phyloP scores from a whole-genome alignment of 1,140 invertebrate species.

The Cydia fagiglandana region DNA sequence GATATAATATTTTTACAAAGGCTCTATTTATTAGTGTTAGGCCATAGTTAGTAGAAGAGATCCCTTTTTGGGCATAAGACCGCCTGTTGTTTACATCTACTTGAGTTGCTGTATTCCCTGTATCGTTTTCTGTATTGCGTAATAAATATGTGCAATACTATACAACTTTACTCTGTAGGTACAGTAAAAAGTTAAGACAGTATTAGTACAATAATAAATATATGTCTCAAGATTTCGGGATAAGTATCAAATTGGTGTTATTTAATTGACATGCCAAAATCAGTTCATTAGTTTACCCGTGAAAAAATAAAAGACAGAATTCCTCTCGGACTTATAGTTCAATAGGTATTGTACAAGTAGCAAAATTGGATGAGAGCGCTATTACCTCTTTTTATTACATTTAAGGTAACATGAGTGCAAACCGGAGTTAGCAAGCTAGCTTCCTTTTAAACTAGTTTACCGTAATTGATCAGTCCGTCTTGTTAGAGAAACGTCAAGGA shows the following conservation, averaged over 20 bases:
- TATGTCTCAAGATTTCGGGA: too few species aligned
- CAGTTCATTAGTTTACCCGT: too few species aligned
- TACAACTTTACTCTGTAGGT: too few species aligned
- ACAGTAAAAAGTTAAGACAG: too few species aligned
- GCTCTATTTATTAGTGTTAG: too few species aligned
- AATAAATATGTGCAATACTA: too few species aligned
- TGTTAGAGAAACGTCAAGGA: slow-evolving; percentile 10
- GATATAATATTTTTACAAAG: background rate
- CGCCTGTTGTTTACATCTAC: background rate
- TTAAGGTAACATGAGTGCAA: background rate
- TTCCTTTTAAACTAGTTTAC: background rate
- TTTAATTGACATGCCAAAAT: too few species aligned
- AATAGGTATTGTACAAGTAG: background rate
- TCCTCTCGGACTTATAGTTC: too few species aligned
- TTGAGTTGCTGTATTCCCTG: background rate
- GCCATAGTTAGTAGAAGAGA: background rate
- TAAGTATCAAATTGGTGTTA: too few species aligned
- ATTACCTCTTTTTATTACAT: background rate
- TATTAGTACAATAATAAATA: too few species aligned
- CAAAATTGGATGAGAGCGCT: background rate
- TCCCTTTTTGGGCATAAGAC: background rate
- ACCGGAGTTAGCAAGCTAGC: slow-evolving; percentile 1
- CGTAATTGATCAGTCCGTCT: background rate
- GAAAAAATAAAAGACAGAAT: too few species aligned
- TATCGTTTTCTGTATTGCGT: background rate